A percentile compares a stretch with the other conserved stretches of the same genome.
These are phyloP conservation scores for Pachydiplax longipennis DNA, from an alignment of 2,888 invertebrate species.

Conservation along the genomic window DNA sequence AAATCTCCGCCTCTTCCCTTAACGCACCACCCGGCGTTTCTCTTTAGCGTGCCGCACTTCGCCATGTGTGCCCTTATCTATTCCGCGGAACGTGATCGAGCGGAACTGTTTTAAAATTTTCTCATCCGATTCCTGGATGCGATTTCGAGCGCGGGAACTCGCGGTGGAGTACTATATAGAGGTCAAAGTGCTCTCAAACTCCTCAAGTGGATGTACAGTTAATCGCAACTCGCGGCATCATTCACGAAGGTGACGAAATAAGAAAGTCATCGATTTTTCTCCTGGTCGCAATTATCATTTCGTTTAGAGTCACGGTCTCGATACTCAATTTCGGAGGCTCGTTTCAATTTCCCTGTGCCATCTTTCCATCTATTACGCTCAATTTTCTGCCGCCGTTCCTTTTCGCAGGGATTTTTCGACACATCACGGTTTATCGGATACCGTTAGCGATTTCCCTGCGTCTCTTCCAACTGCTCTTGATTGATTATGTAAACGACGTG, in stretches of 20 bases:
- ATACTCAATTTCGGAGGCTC: not conserved
- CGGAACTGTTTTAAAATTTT: not conserved
- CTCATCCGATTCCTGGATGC: not conserved
- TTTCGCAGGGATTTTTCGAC: not conserved
- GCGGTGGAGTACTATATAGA: not conserved
- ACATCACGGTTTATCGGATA: not conserved
- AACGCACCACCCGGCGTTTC: not conserved
- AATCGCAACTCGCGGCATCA: not conserved
- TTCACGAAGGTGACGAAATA: not conserved
- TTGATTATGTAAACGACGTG: not conserved
- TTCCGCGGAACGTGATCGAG: not conserved
- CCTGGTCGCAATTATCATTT: not conserved
- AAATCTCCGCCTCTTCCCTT: not conserved
- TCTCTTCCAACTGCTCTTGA: not conserved
- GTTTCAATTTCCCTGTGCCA: not conserved
- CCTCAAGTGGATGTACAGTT: not conserved
- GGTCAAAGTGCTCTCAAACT: not conserved
- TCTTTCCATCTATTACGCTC: not conserved
- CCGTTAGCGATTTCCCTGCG: not conserved
- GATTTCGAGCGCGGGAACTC: not conserved
- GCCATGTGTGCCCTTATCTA: not conserved
- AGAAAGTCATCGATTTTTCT: too few relatives aligned
- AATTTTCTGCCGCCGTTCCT: not conserved
- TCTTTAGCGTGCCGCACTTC: not conserved
- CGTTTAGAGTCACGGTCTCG: not conserved